Evolutionary conservation across 1,140 invertebrate species (phyloP), one percentile per base, ranked within the genome.

Genomic region (Palaemon carinicauda): DNA sequence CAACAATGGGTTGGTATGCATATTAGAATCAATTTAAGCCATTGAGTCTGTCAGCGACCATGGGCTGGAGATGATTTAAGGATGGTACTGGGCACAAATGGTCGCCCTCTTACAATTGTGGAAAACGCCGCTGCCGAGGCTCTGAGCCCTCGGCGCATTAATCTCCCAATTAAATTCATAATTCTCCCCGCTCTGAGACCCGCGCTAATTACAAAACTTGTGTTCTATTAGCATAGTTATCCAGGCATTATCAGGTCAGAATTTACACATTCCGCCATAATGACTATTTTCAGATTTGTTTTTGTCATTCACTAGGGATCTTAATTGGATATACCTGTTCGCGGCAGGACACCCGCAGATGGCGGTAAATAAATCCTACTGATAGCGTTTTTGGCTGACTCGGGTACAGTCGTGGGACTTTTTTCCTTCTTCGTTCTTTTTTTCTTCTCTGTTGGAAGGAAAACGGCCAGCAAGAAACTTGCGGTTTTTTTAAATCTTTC

Each of bases 321-420:
- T 81, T 81, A 81, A 81, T 81, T 81, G 80, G 80, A 69, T 81
- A 69, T 81, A 81, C 80, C 60, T 81, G 80, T 81, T 81, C 71
- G 51, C 27, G 56, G 80, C 50, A 4, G 78, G 41, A 41, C 41
- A 41, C 41, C 7, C 41, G 7, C 41, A 7, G 41, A 41, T 41
- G 41, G 41, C 41, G 41, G 41, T 41, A 41, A 41, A 41, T 41
- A 41, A 41, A 41, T 41, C 41, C 41, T 41, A 12, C 41, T 41
- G 41, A 41, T 41, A 41, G 12, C 41, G 41, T 41, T 41, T 41
- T 41, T 41, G 41, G 41, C 41, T 41, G 41, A 41, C 41, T 41
- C 41, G 3, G 41, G 41, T 41, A 41, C 7, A 41, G 41, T 41
- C 41, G 41, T 1, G 7, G 0, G 41, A 41, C 41, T 9, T 41